Percentiles rank a stretch among this genome's conserved stretches.
Conservation (phyloP, 2,888 invertebrate genomes). For the Aplocera efformata region DNA sequence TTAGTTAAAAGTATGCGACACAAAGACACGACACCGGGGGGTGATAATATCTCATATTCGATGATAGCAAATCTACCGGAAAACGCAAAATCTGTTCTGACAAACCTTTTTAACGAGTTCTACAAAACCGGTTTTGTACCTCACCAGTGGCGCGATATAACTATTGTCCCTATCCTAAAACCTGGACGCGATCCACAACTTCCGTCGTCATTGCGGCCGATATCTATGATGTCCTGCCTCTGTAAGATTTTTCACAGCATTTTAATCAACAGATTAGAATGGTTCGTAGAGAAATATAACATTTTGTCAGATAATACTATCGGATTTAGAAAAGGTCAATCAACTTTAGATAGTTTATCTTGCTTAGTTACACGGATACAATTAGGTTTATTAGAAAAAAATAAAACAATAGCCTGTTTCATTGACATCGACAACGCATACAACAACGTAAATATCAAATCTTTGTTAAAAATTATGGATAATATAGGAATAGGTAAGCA, state of each 20-base stretch:
- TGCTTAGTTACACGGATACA: background rate
- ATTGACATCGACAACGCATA: no score
- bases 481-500: conserved; percentile 19
- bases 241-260: conserved; percentile 5
- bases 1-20: background rate
- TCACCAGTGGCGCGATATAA: conserved; percentile 24
- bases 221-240: background rate
- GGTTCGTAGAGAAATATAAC: conserved; percentile 1
- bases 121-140: conserved; percentile 18
- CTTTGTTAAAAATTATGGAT: conserved; percentile 22
- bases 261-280: background rate
- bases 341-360: conserved; percentile 1
- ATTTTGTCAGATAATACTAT: background rate
- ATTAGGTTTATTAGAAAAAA: conserved; percentile 22
- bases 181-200: no score
- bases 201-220: no score
- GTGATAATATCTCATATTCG: conserved; percentile 12
- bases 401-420: conserved; percentile 25
- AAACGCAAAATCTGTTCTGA: conserved; percentile 4
- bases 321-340: background rate
- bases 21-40: conserved; percentile 4
- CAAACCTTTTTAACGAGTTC: conserved; percentile 10
- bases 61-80: conserved; percentile 17
- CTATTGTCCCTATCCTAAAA: conserved; percentile 27
- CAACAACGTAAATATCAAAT: conserved; percentile 28